phyloP scores from a whole-genome alignment of 2,888 invertebrate genomes.

The Dichetophora obliterata region DNA sequence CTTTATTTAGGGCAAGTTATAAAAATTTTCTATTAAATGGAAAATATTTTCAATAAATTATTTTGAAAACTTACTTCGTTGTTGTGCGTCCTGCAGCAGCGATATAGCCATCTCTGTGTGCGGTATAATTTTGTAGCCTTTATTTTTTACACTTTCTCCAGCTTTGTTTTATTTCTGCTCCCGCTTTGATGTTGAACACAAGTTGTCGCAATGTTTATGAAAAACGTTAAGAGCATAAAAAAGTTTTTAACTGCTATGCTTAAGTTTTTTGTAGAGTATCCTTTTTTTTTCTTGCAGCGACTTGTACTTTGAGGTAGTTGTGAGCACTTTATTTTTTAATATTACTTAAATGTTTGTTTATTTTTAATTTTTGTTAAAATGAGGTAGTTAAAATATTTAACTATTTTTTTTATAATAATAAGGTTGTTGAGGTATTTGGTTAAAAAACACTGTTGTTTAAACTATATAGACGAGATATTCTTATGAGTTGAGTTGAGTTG shows the following conservation, averaged over 20 bases:
- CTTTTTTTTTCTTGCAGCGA: constrained; percentile 5
- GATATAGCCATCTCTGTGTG: constrained; percentile 65
- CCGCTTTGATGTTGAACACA: not conserved
- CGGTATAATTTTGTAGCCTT: not conserved
- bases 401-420: constrained; percentile 39
- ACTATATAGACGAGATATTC: constrained; percentile 3
- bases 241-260: not conserved
- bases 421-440: constrained; percentile 58
- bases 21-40: too few relatives aligned
- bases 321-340: constrained; percentile 44
- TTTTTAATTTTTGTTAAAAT: constrained; percentile 50
- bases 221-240: not conserved
- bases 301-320: constrained; percentile 62
- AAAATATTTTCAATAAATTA: not conserved
- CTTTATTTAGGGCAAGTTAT: too few relatives aligned
- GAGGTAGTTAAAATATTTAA: constrained; percentile 58
- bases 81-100: constrained; percentile 69
- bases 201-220: not conserved
- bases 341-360: constrained; percentile 35
- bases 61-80: constrained; percentile 55
- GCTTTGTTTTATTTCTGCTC: not conserved
- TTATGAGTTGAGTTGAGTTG: constrained; percentile 11
- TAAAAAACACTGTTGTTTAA: constrained; percentile 23
- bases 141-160: not conserved
- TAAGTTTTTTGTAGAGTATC: constrained; percentile 7